These are phyloP conservation scores for Ylistrum balloti DNA, from an alignment of 1,140 invertebrate genomes.

Conservation along the genomic window DNA sequence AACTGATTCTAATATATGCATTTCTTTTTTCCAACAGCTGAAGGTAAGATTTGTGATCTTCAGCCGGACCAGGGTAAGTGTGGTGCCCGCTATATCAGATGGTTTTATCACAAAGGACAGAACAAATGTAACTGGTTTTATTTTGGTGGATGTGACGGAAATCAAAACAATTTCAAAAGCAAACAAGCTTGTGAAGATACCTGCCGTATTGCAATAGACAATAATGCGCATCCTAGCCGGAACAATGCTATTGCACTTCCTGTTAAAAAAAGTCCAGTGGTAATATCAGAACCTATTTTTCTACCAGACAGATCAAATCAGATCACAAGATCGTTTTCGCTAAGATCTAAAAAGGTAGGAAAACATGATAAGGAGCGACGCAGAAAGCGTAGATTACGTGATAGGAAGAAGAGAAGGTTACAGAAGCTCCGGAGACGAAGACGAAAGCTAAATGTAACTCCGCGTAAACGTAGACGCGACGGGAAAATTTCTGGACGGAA, in stretches of 20 bases:
- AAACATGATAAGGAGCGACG: conserved; percentile 4
- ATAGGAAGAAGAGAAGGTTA: conserved; percentile 13
- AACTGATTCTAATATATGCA: background rate
- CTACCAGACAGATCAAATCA: conserved; percentile 19
- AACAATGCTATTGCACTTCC: conserved; percentile 22
- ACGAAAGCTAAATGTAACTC: background rate
- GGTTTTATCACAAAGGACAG: background rate
- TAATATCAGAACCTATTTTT: conserved; percentile 36
- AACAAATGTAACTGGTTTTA: conserved; percentile 31
- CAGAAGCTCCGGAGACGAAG: background rate
- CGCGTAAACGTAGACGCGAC: conserved; percentile 2
- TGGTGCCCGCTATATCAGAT: background rate
- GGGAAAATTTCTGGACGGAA: conserved; percentile 1
- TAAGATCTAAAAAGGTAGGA: conserved; percentile 13
- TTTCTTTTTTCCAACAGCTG: background rate
- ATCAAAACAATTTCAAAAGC: conserved; percentile 7
- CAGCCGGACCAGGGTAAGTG: background rate
- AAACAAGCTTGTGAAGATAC: background rate
- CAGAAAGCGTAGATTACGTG: background rate
- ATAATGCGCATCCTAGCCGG: background rate
- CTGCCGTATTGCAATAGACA: background rate
- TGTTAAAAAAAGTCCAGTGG: background rate
- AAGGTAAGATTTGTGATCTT: background rate
- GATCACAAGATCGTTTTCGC: background rate
- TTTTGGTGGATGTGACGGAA: conserved; percentile 15